Percentiles rank a stretch among this genome's conserved stretches.
Conservation (phyloP, 2,113 vertebrate species). For the Grallaria varia region DNA sequence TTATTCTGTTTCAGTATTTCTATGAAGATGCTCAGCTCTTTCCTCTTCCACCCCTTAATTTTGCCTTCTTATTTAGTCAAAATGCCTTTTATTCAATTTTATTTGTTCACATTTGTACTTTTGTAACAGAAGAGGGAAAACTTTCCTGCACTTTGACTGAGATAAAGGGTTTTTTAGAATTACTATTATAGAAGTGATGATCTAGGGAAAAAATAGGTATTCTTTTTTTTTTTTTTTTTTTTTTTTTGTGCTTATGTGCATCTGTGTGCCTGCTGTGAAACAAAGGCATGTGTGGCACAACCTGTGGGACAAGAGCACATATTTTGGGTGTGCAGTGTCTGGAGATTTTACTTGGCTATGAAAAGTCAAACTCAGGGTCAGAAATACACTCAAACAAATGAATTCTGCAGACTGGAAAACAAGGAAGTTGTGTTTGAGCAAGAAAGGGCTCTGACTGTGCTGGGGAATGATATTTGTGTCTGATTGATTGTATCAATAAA, state of each 20-base stretch:
- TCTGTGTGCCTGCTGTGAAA: neutral
- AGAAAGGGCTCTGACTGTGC: neutral
- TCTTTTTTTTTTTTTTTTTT: neutral
- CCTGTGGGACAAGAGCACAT: fast-evolving
- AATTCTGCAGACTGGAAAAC: neutral
- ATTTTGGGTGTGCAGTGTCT: fast-evolving
- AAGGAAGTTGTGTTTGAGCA: neutral
- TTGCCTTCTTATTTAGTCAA: neutral
- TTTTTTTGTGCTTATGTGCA: neutral
- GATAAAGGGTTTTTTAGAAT: fast-evolving
- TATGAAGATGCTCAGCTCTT: neutral
- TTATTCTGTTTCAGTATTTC: neutral
- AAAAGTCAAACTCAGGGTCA: neutral
- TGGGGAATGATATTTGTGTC: neutral
- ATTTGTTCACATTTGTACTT: neutral
- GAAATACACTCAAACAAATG: neutral
- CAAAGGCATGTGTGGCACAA: neutral
- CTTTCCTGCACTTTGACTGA: neutral
- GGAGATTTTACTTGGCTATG: neutral
- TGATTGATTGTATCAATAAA: neutral
- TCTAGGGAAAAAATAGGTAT: neutral
- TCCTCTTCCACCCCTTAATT: neutral
- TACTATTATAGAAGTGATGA: neutral
- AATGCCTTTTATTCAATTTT: neutral
- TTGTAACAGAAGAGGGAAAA: neutral